These are phyloP conservation scores for Pseudomyrmex sp. DNA, from an alignment of 1,140 invertebrate genomes.

Conservation along the genomic window DNA sequence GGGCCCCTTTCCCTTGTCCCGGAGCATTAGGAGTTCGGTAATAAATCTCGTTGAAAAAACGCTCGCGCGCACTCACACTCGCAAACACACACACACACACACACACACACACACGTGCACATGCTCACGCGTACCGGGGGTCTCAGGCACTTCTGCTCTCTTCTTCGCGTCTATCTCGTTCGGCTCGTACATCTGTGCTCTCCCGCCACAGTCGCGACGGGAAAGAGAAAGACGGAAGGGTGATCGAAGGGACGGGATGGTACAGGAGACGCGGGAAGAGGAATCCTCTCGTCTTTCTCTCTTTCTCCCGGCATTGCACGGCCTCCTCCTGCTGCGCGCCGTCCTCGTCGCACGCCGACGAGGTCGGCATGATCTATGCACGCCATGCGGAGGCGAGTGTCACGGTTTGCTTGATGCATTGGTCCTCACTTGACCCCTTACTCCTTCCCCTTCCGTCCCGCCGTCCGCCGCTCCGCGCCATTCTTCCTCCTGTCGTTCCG, in stretches of 20 bases:
- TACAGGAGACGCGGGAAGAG: conserved; percentile 31
- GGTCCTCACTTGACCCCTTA: conserved; percentile 71
- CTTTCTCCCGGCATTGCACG: conserved; percentile 42
- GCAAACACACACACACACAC: conserved; percentile 48
- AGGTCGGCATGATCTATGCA: conserved; percentile 80
- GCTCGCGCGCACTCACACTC: conserved; percentile 69
- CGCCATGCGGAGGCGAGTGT: conserved; percentile 72
- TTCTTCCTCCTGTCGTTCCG: conserved; percentile 65
- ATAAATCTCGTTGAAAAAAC: conserved; percentile 85
- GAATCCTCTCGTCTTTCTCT: conserved; percentile 7
- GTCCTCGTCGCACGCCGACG: conserved; percentile 65
- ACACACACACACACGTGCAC: conserved; percentile 38
- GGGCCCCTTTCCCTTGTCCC: conserved; percentile 67
- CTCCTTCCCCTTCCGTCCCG: conserved; percentile 38
- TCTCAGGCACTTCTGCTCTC: conserved; percentile 68
- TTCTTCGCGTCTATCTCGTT: conserved; percentile 76
- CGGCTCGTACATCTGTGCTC: conserved; percentile 72
- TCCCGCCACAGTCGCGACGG: conserved; percentile 40
- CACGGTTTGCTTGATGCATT: conserved; percentile 77
- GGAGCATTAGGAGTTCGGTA: conserved; percentile 82
- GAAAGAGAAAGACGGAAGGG: conserved; percentile 62
- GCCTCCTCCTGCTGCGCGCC: conserved; percentile 60
- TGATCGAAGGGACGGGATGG: conserved; percentile 45
- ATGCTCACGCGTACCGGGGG: conserved; percentile 49
- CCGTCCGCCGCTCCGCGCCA: conserved; percentile 14